Conservation (phyloP, 2,113 vertebrate species). For the Chloroceryle aenea region DNA sequence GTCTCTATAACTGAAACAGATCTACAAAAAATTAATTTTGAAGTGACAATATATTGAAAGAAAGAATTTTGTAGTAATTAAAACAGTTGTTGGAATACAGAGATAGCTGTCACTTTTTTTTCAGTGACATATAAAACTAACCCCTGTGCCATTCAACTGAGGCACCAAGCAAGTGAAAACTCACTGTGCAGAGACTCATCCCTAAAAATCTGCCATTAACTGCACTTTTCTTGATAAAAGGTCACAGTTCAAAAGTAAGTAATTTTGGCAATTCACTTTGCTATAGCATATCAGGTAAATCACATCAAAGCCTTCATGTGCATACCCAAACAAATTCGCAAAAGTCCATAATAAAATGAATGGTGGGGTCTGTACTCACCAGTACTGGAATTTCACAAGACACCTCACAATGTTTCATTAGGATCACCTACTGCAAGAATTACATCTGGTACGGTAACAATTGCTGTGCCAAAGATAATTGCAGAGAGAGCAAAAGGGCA, state of each 20-base stretch:
- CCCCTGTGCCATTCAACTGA: background rate
- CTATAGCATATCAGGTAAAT: background rate
- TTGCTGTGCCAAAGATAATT: background rate
- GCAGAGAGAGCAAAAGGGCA: background rate
- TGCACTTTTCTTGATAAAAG: background rate
- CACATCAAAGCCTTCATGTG: background rate
- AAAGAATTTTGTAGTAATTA: constrained; percentile 24
- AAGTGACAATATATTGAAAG: constrained; percentile 4
- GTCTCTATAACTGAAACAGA: background rate
- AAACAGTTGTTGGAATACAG: background rate
- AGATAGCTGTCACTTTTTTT: constrained; percentile 21
- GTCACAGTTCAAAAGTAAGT: background rate
- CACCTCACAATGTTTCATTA: background rate
- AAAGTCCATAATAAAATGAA: background rate
- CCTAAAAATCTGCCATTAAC: background rate
- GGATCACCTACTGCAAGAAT: background rate
- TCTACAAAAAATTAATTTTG: background rate
- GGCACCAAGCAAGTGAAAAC: background rate
- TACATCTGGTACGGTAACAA: background rate
- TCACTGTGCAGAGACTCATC: background rate
- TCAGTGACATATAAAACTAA: background rate
- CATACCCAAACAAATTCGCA: background rate
- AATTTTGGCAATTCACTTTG: background rate
- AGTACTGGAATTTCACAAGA: background rate
- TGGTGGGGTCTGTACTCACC: background rate